Evolutionary conservation across 2,888 invertebrate species (phyloP).

Genomic region (Dascillus cervinus): DNA sequence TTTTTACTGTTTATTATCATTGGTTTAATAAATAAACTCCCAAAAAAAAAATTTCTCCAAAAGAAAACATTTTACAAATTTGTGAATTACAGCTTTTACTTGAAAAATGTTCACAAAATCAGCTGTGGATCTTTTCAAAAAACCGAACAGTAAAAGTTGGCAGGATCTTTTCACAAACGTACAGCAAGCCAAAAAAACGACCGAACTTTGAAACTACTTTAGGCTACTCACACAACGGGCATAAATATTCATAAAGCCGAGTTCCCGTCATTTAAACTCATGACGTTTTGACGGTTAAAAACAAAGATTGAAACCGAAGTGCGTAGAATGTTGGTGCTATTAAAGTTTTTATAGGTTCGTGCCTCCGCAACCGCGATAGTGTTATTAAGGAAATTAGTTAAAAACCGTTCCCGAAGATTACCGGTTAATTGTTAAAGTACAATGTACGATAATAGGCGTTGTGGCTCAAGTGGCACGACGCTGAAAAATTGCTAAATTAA

Average conservation of each 20-base stretch:
- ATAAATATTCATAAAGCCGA: conserved; percentile 14
- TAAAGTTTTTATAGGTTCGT: conserved; percentile 9
- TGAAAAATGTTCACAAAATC: too few relatives aligned
- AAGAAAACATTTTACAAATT: too few relatives aligned
- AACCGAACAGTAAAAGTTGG: too few relatives aligned
- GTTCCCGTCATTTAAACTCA: conserved; percentile 7
- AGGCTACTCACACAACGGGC: conserved; percentile 7
- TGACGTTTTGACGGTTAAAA: conserved; percentile 12
- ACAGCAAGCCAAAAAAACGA: too few relatives aligned
- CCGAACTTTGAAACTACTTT: conserved; percentile 14
- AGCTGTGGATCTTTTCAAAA: too few relatives aligned
- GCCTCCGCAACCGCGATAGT: conserved; percentile 10
- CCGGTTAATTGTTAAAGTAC: conserved; percentile 12
- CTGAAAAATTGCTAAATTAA: conserved; percentile 13
- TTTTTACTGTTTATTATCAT: too few relatives aligned
- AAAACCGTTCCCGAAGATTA: conserved; percentile 8
- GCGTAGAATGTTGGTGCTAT: conserved; percentile 9
- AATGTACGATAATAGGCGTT: conserved; percentile 14
- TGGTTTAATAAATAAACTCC: too few relatives aligned
- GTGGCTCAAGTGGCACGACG: conserved; percentile 12
- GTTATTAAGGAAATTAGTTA: conserved; percentile 8
- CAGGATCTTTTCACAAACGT: too few relatives aligned
- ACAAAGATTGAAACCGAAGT: conserved; percentile 2
- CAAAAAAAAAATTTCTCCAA: too few relatives aligned
- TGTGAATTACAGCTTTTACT: too few relatives aligned